These are phyloP conservation scores for Peromyscus polionotus DNA, from an alignment of 2,113 vertebrate genomes.

Conservation along the genomic window DNA sequence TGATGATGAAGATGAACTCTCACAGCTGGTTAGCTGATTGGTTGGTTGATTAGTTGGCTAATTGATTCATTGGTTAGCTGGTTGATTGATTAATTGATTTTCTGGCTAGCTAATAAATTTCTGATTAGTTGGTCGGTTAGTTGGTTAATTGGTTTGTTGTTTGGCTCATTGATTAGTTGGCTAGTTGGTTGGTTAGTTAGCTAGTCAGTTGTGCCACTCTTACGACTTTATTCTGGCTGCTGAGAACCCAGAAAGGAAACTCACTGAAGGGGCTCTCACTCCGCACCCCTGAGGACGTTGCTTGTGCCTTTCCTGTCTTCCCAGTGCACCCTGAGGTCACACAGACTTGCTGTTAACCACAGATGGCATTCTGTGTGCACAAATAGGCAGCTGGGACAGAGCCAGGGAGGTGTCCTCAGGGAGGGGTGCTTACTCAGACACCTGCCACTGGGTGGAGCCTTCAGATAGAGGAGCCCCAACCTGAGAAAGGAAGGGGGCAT, in stretches of 20 bases:
- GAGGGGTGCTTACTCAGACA: background rate
- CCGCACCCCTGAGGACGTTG: background rate
- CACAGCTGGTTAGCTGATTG: background rate
- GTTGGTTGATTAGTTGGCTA: background rate
- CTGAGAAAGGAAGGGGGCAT: background rate
- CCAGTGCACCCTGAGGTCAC: background rate
- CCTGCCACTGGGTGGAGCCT: background rate
- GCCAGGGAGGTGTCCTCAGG: background rate
- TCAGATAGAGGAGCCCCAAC: too few relatives aligned
- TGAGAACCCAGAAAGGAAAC: background rate
- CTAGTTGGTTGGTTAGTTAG: background rate
- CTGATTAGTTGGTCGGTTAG: background rate
- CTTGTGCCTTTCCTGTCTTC: background rate
- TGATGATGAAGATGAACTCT: background rate
- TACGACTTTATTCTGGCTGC: background rate
- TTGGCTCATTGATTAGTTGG: background rate
- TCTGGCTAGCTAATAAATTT: background rate
- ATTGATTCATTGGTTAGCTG: background rate
- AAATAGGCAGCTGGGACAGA: rapidly evolving
- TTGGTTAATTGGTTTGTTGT: background rate
- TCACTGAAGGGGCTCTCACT: background rate
- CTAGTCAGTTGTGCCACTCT: background rate
- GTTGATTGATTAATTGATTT: background rate
- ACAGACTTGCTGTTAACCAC: rapidly evolving
- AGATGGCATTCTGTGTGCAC: background rate